Conservation (phyloP, 2,113 vertebrate species). For the Protobothrops mucrosquamatus region DNA sequence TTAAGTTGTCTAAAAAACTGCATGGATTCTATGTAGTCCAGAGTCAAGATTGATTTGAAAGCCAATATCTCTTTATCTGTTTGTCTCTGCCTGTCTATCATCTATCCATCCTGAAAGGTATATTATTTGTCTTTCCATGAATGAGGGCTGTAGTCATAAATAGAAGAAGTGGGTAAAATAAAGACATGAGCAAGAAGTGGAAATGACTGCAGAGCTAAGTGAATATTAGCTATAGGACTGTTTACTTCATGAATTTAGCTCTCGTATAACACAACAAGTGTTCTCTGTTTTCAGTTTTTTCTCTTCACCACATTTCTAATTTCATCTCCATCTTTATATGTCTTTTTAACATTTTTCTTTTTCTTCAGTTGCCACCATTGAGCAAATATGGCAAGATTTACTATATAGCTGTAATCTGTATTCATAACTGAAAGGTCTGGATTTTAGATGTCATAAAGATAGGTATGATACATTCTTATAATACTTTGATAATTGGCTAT, state of each 20-base stretch:
- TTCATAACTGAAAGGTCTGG: background rate
- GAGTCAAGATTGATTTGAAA: background rate
- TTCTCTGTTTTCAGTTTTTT: background rate
- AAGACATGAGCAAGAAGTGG: background rate
- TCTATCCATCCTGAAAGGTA: background rate
- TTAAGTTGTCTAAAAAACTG: background rate
- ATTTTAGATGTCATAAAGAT: background rate
- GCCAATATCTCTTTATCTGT: background rate
- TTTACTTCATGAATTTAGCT: background rate
- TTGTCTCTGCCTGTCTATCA: background rate
- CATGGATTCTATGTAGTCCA: background rate
- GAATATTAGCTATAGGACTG: background rate
- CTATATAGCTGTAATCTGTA: background rate
- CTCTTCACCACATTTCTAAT: background rate
- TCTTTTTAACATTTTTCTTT: background rate
- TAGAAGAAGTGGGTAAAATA: background rate
- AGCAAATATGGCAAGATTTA: background rate
- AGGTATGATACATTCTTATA: too few relatives aligned
- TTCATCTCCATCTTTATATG: background rate
- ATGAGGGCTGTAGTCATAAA: background rate
- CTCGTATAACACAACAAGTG: background rate
- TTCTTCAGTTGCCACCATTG: background rate
- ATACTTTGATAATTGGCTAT: background rate
- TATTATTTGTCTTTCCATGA: background rate
- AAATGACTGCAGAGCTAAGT: background rate